A percentile compares a stretch with the other conserved stretches of the same genome.
phyloP scores from a whole-genome alignment of 2,888 invertebrate species.

The Melitaea athalia region DNA sequence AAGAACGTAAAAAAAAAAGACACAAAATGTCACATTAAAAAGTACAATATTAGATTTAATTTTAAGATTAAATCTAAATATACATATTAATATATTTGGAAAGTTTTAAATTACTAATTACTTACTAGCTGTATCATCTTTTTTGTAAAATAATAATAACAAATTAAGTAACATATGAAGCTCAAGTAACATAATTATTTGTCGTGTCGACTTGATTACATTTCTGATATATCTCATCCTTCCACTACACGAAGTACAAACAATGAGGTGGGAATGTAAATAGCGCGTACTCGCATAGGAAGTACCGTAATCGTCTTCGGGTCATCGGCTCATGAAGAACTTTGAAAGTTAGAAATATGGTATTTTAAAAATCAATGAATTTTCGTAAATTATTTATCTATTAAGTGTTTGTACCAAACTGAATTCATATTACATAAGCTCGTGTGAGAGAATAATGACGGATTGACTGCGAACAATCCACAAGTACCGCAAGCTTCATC shows the following conservation, averaged over 20 bases:
- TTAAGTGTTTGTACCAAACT: neutral
- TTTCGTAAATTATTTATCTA: neutral
- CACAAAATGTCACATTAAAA: no score
- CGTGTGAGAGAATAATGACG: conserved; percentile 35
- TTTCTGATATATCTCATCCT: conserved; percentile 48
- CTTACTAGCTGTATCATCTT: neutral
- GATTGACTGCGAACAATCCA: conserved; percentile 45
- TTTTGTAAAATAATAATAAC: conserved; percentile 2
- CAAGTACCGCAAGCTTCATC: conserved; percentile 47
- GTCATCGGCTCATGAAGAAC: conserved; percentile 74
- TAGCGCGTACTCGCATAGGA: conserved; percentile 55
- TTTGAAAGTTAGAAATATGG: conserved; percentile 66
- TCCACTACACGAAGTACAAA: conserved; percentile 47
- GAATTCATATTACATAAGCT: neutral
- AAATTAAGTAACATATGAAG: conserved; percentile 2
- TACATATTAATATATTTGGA: no score
- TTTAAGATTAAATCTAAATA: no score
- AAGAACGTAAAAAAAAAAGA: no score
- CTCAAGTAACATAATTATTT: conserved; percentile 34
- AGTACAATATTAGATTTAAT: no score
- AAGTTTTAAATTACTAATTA: no score
- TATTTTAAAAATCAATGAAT: conserved; percentile 9
- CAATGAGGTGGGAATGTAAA: conserved; percentile 56
- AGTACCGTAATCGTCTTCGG: conserved; percentile 71
- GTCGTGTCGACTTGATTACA: conserved; percentile 43